Base-by-base conservation (phyloP, 2,113 vertebrate genomes). In the Phoenicopterus ruber region DNA sequence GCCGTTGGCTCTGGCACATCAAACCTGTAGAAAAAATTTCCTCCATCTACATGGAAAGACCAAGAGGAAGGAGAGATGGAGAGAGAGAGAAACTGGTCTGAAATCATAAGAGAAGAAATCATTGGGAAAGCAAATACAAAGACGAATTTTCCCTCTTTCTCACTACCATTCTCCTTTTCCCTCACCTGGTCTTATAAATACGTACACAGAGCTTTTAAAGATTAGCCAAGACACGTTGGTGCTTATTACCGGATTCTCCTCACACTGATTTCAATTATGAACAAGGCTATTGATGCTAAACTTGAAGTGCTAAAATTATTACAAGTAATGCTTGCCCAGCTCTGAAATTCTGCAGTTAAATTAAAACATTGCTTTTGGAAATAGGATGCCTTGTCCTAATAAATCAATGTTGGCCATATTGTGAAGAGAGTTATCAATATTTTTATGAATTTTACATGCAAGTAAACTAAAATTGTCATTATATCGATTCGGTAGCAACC, bases 1-100 rank as follows among this genome's bases (percentile, higher is more conserved):
- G 15, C 18, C 7, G 0, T 0, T 29, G 16, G 38, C 44, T 59
- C 49, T 38, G 6, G 26, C 20, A 49, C 7, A 0, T 6, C 74
- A 38, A 29, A 70, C 28, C 40, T 8, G 15, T 18, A 46, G 8
- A 14, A 38, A 13, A 13, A 32, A 10, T 28, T 15, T 40, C 40
- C 47, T 59, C 17, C 5, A 1, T 9, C 13, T 17, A 1, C 4
- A 0, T 32, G 74, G 11, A 49, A 17, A 42, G 67, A 17, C 10
- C n/a, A 26, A 14, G 7, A 17, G 4, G 24, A n/a, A 54, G 42
- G 26, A 86, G 32, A 44, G 16, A 5, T 4, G 29, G 6, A 61
- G 46, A 61, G 5, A 69, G 26, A 7, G 4, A n/a, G n/a, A 49
- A 71, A 14, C 28, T 7, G 13, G 9, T 42, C 32, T 58, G 71